Percentiles rank a stretch among this genome's conserved stretches.
Conservation (phyloP, 2,888 invertebrate species). For the Drymonia ruficornis region DNA sequence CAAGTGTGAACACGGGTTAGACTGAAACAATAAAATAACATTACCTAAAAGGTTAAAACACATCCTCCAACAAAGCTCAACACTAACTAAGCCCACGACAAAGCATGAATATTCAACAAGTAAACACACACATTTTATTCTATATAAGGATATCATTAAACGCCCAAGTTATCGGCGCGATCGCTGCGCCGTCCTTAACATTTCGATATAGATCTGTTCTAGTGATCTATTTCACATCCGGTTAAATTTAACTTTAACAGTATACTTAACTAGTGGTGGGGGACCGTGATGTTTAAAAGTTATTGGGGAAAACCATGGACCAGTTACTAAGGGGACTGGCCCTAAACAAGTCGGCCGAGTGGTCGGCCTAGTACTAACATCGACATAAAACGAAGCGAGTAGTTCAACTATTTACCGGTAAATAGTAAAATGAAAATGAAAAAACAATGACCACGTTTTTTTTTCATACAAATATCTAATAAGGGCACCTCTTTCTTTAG, state of each 20-base stretch:
- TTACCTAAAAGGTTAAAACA: constrained; percentile 11
- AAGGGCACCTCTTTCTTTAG: too few relatives aligned
- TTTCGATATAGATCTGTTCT: constrained; percentile 37
- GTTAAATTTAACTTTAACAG: constrained; percentile 24
- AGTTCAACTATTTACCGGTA: too few relatives aligned
- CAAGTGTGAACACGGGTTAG: background rate
- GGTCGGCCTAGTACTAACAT: too few relatives aligned
- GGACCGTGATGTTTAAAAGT: too few relatives aligned
- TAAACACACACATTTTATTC: constrained; percentile 34
- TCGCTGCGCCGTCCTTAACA: constrained; percentile 39
- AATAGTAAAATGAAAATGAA: too few relatives aligned
- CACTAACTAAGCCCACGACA: constrained; percentile 20
- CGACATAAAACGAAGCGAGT: too few relatives aligned
- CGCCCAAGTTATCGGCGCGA: constrained; percentile 23
- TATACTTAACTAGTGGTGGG: too few relatives aligned
- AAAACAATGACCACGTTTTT: too few relatives aligned
- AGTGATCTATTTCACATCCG: constrained; percentile 30
- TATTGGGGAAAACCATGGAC: too few relatives aligned
- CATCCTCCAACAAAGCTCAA: constrained; percentile 13
- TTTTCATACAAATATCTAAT: too few relatives aligned
- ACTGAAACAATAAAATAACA: background rate
- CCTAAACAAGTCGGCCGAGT: too few relatives aligned
- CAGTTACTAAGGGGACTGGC: too few relatives aligned
- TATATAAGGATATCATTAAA: constrained; percentile 48
- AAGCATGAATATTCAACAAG: constrained; percentile 40